Evolutionary conservation across 1,140 invertebrate genomes (phyloP).

Genomic region (Alviniconcha marisindica): DNA sequence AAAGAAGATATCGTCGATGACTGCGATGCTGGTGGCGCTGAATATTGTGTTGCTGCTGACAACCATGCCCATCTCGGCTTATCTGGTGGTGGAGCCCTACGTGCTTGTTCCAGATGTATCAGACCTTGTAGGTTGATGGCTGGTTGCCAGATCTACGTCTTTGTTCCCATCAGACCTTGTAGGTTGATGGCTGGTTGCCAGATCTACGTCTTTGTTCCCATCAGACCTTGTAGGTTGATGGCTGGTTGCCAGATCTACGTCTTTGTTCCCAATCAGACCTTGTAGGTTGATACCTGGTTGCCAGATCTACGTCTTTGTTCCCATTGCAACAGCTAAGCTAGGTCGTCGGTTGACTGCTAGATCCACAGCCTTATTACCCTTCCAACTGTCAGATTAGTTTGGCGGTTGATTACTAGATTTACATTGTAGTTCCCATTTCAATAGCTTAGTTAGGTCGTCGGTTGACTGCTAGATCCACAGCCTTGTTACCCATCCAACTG

Average conservation of each 20-base stretch:
- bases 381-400: too few species aligned
- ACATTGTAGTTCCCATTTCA: too few species aligned
- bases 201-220: not conserved
- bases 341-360: too few species aligned
- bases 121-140: not conserved
- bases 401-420: too few species aligned
- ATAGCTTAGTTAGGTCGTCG: too few species aligned
- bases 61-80: slow-evolving; percentile 55
- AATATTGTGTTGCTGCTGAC: slow-evolving; percentile 56
- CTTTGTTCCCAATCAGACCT: not conserved
- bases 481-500: too few species aligned
- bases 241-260: not conserved
- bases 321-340: too few species aligned
- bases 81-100: slow-evolving; percentile 51
- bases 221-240: not conserved
- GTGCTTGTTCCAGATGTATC: slow-evolving; percentile 11
- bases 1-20: slow-evolving; percentile 53
- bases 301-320: too few species aligned
- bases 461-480: too few species aligned
- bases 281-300: not conserved
- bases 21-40: slow-evolving; percentile 45
- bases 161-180: not conserved
- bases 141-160: not conserved
- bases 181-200: not conserved
- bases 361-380: too few species aligned